Conservation (phyloP, 2,888 invertebrate species). For the Papilio protenor region DNA sequence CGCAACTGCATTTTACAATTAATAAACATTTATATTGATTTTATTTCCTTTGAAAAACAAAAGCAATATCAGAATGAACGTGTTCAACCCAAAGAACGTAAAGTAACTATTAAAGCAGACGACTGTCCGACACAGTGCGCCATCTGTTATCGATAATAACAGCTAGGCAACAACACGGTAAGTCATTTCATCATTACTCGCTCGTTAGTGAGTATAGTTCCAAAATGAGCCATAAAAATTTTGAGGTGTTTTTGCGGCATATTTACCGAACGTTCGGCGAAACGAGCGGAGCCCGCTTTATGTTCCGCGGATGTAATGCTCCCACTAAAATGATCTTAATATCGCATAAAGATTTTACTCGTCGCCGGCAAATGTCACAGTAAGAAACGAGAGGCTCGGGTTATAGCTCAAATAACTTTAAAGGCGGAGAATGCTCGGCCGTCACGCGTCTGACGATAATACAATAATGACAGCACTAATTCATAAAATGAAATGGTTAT, state of each 20-base stretch:
- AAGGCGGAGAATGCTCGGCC: slow-evolving; percentile 38
- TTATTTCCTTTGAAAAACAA: neutral
- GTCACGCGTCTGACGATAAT: slow-evolving; percentile 45
- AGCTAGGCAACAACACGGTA: neutral
- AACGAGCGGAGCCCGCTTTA: slow-evolving; percentile 64
- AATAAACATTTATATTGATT: neutral
- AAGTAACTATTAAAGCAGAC: neutral
- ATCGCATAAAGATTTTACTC: slow-evolving; percentile 66
- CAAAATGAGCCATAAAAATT: slow-evolving; percentile 23
- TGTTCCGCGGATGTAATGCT: slow-evolving; percentile 73
- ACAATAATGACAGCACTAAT: slow-evolving; percentile 46
- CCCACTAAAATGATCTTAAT: slow-evolving; percentile 79
- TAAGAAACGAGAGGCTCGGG: slow-evolving; percentile 55
- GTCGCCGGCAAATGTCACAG: slow-evolving; percentile 59
- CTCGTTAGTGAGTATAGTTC: slow-evolving; percentile 27
- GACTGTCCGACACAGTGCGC: neutral
- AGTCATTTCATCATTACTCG: slow-evolving; percentile 28
- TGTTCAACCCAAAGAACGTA: neutral
- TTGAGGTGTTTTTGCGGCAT: slow-evolving; percentile 43
- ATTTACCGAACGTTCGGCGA: slow-evolving; percentile 48
- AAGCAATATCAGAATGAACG: neutral
- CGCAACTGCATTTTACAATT: neutral
- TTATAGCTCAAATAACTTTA: slow-evolving; percentile 51
- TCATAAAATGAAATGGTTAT: slow-evolving; percentile 52
- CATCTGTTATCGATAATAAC: slow-evolving; percentile 19